These are phyloP conservation scores for Taenioides sp. DNA, from an alignment of 2,797 vertebrate species.

Conservation along the genomic window DNA sequence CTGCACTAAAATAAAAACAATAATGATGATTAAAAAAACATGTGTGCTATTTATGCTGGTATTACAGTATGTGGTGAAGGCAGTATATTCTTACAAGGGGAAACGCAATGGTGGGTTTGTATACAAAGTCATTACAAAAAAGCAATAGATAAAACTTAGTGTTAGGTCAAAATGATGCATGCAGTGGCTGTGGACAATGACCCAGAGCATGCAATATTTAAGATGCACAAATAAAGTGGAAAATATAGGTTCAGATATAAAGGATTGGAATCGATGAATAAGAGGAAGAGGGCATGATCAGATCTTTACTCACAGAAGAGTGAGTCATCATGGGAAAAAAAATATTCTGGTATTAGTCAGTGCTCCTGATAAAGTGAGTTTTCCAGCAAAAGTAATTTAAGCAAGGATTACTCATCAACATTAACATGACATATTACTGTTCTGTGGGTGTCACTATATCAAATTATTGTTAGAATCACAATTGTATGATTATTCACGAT, in stretches of 20 bases:
- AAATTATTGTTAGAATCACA: too few species aligned
- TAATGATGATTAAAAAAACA: conserved; percentile 85
- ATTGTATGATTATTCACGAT: too few species aligned
- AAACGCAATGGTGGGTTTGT: conserved; percentile 69
- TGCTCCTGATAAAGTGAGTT: too few species aligned
- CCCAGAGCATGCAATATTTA: not conserved
- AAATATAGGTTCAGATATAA: conserved; percentile 64
- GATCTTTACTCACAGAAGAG: too few species aligned
- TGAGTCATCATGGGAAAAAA: too few species aligned
- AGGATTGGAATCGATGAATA: conserved; percentile 7
- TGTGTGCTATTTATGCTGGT: conserved; percentile 71
- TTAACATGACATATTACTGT: too few species aligned
- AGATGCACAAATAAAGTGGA: conserved; percentile 50
- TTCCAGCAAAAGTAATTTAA: too few species aligned
- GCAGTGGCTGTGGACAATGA: not conserved
- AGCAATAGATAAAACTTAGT: conserved; percentile 75
- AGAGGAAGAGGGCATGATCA: not conserved
- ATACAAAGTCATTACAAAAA: conserved; percentile 78
- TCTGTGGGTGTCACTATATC: too few species aligned
- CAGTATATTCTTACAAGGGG: conserved; percentile 76
- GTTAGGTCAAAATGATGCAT: conserved; percentile 4
- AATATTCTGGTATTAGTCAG: not conserved
- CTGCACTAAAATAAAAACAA: conserved; percentile 86
- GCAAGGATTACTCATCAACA: too few species aligned
- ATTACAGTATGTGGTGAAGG: conserved; percentile 59